Conservation (phyloP, 1,140 invertebrate species). For the Maconellicoccus hirsutus region DNA sequence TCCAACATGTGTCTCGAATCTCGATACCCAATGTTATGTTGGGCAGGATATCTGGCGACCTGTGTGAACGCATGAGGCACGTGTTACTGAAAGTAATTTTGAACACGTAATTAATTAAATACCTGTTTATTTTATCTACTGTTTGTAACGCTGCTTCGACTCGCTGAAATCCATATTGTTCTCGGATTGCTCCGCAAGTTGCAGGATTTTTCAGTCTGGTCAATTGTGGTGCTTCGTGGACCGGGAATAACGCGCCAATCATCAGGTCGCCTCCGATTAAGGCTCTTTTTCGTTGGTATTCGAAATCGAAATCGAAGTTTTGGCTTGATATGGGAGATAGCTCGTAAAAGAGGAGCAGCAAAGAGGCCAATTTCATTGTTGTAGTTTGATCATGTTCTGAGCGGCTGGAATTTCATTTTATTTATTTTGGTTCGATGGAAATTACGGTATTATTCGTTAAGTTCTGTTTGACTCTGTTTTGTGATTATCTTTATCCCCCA, state of each 20-base stretch:
- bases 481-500: no score
- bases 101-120: not conserved
- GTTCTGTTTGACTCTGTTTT: no score
- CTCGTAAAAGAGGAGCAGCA: no score
- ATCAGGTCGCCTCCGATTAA: conserved; percentile 51
- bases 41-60: conserved; percentile 37
- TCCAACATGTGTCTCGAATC: conserved; percentile 72
- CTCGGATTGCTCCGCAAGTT: conserved; percentile 51
- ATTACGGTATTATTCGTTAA: no score
- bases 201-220: conserved; percentile 39
- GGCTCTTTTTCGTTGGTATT: conserved; percentile 27
- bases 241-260: conserved; percentile 59
- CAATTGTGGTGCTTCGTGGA: conserved; percentile 53
- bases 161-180: conserved; percentile 67
- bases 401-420: no score
- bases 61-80: conserved; percentile 5
- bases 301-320: not conserved
- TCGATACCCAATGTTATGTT: conserved; percentile 59
- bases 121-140: conserved; percentile 40
- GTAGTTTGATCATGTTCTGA: no score
- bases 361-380: no score
- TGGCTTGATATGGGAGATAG: no score
- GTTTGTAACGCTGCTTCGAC: conserved; percentile 53
- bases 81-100: not conserved
- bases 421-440: no score